Conservation (phyloP, 2,113 vertebrate species). For the Delphinus delphis region DNA sequence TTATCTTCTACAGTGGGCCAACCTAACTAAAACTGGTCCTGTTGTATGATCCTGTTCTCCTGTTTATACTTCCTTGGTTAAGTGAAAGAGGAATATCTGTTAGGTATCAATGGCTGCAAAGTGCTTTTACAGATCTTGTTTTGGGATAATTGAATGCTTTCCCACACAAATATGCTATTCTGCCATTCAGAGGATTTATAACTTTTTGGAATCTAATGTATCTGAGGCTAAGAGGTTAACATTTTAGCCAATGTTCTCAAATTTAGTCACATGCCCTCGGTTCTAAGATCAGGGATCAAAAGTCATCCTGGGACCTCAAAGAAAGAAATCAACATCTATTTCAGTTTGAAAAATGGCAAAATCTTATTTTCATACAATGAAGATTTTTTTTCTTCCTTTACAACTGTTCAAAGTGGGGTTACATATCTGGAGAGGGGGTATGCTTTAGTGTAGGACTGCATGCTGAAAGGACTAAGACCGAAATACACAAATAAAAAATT, state of each 20-base stretch:
- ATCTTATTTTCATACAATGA: conserved; percentile 42
- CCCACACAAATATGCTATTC: conserved; percentile 23
- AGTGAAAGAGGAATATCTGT: background rate
- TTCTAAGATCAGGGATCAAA: conserved; percentile 25
- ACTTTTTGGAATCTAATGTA: background rate
- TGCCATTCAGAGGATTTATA: background rate
- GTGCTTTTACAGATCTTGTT: background rate
- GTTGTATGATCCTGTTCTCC: background rate
- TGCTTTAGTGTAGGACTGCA: conserved; percentile 51
- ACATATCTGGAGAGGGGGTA: background rate
- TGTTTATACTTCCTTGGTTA: conserved; percentile 15
- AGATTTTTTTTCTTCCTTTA: conserved; percentile 34
- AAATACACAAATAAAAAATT: conserved; percentile 6
- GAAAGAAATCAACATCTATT: conserved; percentile 63
- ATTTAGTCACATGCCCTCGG: conserved; percentile 28
- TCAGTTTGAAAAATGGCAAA: conserved; percentile 48
- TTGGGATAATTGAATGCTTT: conserved; percentile 20
- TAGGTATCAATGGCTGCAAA: background rate
- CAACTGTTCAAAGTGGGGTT: conserved; percentile 64
- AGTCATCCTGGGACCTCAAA: conserved; percentile 45
- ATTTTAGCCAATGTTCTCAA: conserved; percentile 43
- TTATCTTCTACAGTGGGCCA: background rate
- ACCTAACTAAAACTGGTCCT: background rate
- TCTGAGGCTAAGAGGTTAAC: conserved; percentile 46
- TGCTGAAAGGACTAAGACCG: conserved; percentile 61